Percentiles rank a stretch among this genome's conserved stretches.
Evolutionary conservation across 2,888 invertebrate species (phyloP).

Genomic region (Schrankia costaestrigalis): DNA sequence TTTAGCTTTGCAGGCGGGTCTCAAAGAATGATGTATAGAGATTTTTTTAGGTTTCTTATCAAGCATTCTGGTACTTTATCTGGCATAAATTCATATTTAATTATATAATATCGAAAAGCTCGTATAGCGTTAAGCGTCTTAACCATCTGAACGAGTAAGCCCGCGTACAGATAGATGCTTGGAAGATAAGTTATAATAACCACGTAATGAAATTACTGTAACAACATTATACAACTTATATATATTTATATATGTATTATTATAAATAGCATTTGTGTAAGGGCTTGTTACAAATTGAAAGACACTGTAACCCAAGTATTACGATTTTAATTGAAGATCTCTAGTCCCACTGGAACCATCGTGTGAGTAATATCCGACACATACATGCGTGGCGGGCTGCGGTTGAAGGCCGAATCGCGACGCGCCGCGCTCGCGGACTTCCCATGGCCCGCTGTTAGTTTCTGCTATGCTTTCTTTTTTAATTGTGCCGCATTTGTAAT

Average conservation of each 20-base stretch:
- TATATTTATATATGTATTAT: constrained; percentile 62
- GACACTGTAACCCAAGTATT: constrained; percentile 84
- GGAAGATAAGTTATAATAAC: constrained; percentile 72
- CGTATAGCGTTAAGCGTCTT: constrained; percentile 24
- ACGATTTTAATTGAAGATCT: constrained; percentile 83
- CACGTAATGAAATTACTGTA: constrained; percentile 81
- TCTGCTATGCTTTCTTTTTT: constrained; percentile 75
- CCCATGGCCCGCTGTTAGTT: constrained; percentile 38
- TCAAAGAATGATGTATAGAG: constrained; percentile 77
- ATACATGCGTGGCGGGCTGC: constrained; percentile 47
- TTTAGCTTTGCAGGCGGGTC: constrained; percentile 71
- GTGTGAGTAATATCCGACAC: constrained; percentile 65
- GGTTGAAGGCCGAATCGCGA: constrained; percentile 28
- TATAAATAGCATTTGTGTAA: constrained; percentile 82
- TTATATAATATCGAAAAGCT: constrained; percentile 23
- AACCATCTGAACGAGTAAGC: constrained; percentile 36
- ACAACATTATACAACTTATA: constrained; percentile 75
- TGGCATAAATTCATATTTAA: constrained; percentile 37
- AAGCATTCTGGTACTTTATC: constrained; percentile 63
- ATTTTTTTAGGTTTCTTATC: constrained; percentile 76
- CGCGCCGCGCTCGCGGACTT: constrained; percentile 33
- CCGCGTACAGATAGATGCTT: constrained; percentile 67
- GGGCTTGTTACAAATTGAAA: constrained; percentile 81
- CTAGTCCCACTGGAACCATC: constrained; percentile 84
- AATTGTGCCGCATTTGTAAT: constrained; percentile 72